Percentiles rank a stretch among this genome's conserved stretches.
Conservation (phyloP, 2,888 invertebrate species). For the Idaea straminata region DNA sequence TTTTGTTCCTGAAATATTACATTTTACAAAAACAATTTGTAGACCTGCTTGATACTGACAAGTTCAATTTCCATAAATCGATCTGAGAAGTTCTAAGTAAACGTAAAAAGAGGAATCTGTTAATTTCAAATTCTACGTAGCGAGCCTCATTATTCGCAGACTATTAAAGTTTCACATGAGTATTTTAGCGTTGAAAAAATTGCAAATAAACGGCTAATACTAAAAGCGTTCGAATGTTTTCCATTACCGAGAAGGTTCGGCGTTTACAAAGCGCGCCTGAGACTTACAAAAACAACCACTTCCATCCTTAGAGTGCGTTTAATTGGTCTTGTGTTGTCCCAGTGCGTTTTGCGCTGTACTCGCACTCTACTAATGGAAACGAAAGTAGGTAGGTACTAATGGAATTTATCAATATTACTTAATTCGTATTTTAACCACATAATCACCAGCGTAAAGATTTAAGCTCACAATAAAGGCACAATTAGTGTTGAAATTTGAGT, state of each 20-base stretch:
- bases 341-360: slow-evolving; percentile 19
- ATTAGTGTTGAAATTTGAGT: no score
- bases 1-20: background rate
- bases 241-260: slow-evolving; percentile 59
- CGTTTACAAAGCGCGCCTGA: slow-evolving; percentile 56
- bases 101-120: slow-evolving; percentile 12
- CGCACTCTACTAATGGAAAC: background rate
- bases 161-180: slow-evolving; percentile 41
- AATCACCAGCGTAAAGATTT: no score
- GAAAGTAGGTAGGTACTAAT: background rate
- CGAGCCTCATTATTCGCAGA: slow-evolving; percentile 17
- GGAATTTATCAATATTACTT: background rate
- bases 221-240: slow-evolving; percentile 54
- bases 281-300: slow-evolving; percentile 58
- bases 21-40: background rate
- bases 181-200: slow-evolving; percentile 50
- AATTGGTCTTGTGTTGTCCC: slow-evolving; percentile 50
- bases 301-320: slow-evolving; percentile 57
- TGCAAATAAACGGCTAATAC: slow-evolving; percentile 51
- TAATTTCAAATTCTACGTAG: slow-evolving; percentile 19
- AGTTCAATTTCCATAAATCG: slow-evolving; percentile 6
- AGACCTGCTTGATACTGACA: background rate
- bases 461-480: no score
- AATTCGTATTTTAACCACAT: background rate
- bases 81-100: slow-evolving; percentile 13